A percentile compares a stretch with the other conserved stretches of the same genome.
Conservation (phyloP, 35 echinoderm and acorn worm genomes). For the Diadema setosum region DNA sequence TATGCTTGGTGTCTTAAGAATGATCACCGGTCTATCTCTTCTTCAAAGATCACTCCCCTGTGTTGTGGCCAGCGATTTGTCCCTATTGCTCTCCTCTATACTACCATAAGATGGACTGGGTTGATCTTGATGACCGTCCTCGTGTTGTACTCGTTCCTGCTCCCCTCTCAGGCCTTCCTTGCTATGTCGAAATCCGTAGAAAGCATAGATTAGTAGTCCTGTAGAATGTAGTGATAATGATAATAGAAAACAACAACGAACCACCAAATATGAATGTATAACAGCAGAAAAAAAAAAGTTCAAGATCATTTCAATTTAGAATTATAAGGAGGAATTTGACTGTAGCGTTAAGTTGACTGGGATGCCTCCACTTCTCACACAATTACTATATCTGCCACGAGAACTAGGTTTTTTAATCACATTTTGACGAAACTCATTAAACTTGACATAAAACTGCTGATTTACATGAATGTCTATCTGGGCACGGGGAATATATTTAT, state of each 20-base stretch:
- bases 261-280: neutral
- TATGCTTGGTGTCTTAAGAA: too few relatives aligned
- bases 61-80: too few relatives aligned
- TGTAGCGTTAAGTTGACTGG: neutral
- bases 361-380: neutral
- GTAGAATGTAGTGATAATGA: neutral
- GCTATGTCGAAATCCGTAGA: neutral
- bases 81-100: too few relatives aligned
- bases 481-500: too few relatives aligned
- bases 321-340: neutral
- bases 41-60: too few relatives aligned
- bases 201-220: neutral
- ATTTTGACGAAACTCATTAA: neutral
- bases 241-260: neutral
- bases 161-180: neutral
- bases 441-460: too few relatives aligned
- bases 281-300: too few relatives aligned
- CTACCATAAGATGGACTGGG: neutral
- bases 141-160: neutral
- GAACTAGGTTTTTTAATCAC: neutral
- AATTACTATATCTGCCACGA: too few relatives aligned
- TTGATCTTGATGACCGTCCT: neutral
- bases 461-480: too few relatives aligned
- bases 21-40: too few relatives aligned
- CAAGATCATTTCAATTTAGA: neutral